phyloP scores from a whole-genome alignment of 2,797 vertebrate genomes.

The Prionace glauca region DNA sequence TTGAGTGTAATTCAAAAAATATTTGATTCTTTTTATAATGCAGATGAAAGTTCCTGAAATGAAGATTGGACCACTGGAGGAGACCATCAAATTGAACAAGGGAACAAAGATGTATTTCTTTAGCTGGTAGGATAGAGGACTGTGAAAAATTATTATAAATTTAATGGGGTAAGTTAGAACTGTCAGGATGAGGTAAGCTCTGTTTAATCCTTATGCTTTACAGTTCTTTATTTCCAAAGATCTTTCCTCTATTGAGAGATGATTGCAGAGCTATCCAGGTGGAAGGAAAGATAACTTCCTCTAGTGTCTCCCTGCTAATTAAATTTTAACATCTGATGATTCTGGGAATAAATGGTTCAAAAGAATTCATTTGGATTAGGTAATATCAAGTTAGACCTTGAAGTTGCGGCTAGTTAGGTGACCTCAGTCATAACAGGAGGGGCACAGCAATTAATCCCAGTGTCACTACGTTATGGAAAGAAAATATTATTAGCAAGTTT shows the following conservation, averaged over 20 bases:
- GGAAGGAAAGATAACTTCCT: background rate
- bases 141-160: constrained; percentile 27
- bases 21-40: constrained; percentile 19
- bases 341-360: background rate
- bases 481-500: background rate
- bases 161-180: constrained; percentile 41
- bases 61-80: background rate
- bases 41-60: constrained; percentile 25
- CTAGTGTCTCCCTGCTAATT: background rate
- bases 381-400: background rate
- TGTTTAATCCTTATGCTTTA: background rate
- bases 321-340: background rate
- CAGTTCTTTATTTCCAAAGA: background rate
- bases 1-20: constrained; percentile 9
- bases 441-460: background rate
- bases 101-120: background rate
- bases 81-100: background rate
- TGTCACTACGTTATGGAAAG: background rate
- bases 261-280: background rate
- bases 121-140: background rate
- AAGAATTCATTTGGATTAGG: background rate
- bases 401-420: background rate
- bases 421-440: background rate
- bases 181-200: background rate
- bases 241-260: background rate